phyloP scores from a whole-genome alignment of 2,113 vertebrate genomes.

The Calyptommatus sinebrachiatus region DNA sequence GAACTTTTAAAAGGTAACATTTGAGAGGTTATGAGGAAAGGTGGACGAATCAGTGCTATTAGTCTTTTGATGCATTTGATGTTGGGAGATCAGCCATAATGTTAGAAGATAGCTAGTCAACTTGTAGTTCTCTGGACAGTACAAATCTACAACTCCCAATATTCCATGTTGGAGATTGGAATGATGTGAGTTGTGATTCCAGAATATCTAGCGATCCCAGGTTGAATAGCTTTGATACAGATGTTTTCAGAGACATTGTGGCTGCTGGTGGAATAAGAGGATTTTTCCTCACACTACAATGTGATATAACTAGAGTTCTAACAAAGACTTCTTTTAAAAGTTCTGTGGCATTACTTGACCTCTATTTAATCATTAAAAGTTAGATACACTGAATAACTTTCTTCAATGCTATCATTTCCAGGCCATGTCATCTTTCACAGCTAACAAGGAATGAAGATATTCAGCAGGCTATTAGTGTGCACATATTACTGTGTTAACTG shows the following conservation, averaged over 20 bases:
- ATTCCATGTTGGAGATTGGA: too few species aligned
- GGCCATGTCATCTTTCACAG: slow-evolving; percentile 54
- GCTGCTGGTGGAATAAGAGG: slow-evolving; percentile 30
- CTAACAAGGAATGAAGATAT: slow-evolving; percentile 24
- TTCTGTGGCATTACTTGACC: slow-evolving; percentile 43
- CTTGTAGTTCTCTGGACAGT: too few species aligned
- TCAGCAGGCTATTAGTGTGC: slow-evolving; percentile 38
- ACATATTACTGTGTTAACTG: slow-evolving; percentile 60
- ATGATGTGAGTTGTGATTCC: too few species aligned
- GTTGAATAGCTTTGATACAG: too few species aligned
- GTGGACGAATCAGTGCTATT: too few species aligned
- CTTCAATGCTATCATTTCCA: background rate
- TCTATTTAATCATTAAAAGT: slow-evolving; percentile 50
- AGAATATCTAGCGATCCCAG: too few species aligned
- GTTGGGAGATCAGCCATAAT: background rate
- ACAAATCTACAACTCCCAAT: too few species aligned
- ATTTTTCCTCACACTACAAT: slow-evolving; percentile 34
- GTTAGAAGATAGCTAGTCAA: too few species aligned
- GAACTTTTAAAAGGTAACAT: background rate
- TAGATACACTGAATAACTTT: slow-evolving; percentile 48
- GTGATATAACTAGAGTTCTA: slow-evolving; percentile 28
- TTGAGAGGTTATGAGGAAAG: background rate
- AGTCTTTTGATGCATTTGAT: background rate
- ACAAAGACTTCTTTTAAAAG: slow-evolving; percentile 27
- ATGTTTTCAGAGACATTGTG: slow-evolving; percentile 18